A percentile compares a stretch with the other conserved stretches of the same genome.
phyloP scores from a whole-genome alignment of 1,140 invertebrate species.

The Lepidostoma basale region DNA sequence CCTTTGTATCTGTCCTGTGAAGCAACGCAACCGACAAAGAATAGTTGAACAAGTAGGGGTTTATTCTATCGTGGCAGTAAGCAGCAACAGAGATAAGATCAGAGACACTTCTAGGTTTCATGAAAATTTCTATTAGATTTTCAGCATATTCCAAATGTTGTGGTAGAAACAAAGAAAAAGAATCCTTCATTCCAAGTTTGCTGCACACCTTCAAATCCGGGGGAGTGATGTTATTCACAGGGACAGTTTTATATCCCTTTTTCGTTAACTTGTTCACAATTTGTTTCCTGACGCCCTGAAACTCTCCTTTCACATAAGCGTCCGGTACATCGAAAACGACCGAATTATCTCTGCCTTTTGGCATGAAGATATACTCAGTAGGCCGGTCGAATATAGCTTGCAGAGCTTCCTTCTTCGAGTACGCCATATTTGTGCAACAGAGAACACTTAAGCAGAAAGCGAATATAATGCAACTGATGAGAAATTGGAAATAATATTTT shows the following conservation, averaged over 20 bases:
- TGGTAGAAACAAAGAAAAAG: conserved; percentile 77
- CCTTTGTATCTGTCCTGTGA: conserved; percentile 59
- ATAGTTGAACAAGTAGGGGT: conserved; percentile 79
- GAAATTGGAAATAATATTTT: too few relatives aligned
- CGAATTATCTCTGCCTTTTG: not conserved
- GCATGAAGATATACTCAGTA: not conserved
- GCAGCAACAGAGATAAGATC: conserved; percentile 72
- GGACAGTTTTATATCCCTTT: conserved; percentile 52
- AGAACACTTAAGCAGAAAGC: too few relatives aligned
- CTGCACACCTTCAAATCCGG: conserved; percentile 71
- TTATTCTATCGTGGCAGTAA: conserved; percentile 74
- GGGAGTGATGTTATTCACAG: conserved; percentile 68
- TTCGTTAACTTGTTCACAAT: not conserved
- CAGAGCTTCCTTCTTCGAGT: too few relatives aligned
- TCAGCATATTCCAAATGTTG: conserved; percentile 70
- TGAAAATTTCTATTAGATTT: conserved; percentile 73
- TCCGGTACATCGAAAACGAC: not conserved
- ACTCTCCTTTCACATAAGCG: not conserved
- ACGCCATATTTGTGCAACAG: too few relatives aligned
- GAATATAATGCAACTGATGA: too few relatives aligned
- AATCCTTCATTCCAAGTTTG: conserved; percentile 67
- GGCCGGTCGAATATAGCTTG: not conserved
- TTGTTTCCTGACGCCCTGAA: not conserved
- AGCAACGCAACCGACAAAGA: conserved; percentile 74
- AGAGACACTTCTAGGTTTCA: conserved; percentile 68